phyloP scores from a whole-genome alignment of 2,888 invertebrate genomes.

The Pristionchus maxplancki region DNA sequence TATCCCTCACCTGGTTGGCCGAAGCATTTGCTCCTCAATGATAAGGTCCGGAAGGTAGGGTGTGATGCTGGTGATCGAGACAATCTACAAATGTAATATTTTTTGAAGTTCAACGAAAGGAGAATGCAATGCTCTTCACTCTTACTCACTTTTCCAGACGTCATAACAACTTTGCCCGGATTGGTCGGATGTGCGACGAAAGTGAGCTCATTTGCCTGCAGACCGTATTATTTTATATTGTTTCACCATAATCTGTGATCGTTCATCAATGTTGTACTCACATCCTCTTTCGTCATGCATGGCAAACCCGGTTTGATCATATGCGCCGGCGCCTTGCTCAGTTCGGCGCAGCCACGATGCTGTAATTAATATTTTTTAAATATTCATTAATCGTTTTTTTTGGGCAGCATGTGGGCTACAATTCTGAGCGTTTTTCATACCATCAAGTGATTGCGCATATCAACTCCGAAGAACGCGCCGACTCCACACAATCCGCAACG shows the following conservation, averaged over 20 bases:
- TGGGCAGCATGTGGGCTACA: background rate
- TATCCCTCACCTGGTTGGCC: background rate
- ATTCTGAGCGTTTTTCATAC: background rate
- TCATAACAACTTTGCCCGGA: background rate
- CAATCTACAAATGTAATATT: background rate
- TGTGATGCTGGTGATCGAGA: background rate
- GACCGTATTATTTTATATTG: background rate
- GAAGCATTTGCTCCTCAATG: slow-evolving; percentile 47
- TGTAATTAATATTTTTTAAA: background rate
- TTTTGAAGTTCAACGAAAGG: no score
- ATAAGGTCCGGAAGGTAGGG: slow-evolving; percentile 26
- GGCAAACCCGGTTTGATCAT: background rate
- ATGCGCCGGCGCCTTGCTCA: background rate
- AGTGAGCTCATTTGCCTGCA: slow-evolving; percentile 9
- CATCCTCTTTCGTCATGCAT: slow-evolving; percentile 40
- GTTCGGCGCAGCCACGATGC: slow-evolving; percentile 14
- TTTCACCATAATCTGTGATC: no score
- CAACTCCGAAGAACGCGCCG: slow-evolving; percentile 45
- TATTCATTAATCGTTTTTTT: no score
- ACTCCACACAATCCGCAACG: slow-evolving; percentile 24
- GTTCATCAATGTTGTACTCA: no score
- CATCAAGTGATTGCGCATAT: slow-evolving; percentile 46
- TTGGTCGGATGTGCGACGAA: background rate
- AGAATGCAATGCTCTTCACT: no score
- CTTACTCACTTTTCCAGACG: slow-evolving; percentile 15